Conservation (phyloP, 2,888 invertebrate species). For the Creontiades dilutus region DNA sequence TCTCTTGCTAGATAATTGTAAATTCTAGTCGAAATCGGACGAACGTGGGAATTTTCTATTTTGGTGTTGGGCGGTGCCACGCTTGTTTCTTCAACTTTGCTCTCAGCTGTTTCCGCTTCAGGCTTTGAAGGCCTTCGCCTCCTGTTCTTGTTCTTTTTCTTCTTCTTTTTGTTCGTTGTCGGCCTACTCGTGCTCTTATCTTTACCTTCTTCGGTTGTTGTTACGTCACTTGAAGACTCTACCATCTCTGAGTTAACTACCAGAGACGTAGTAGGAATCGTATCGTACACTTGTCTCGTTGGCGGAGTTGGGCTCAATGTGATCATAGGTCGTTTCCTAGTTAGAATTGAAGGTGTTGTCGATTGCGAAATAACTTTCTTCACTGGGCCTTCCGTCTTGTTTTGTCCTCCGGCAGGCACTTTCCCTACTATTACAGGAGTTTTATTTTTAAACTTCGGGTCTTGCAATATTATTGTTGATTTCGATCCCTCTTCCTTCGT, state of each 20-base stretch:
- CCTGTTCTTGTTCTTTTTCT: constrained; percentile 78
- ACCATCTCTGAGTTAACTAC: constrained; percentile 73
- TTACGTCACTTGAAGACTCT: constrained; percentile 78
- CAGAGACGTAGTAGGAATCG: constrained; percentile 76
- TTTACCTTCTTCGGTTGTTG: constrained; percentile 78
- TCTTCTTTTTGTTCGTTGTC: constrained; percentile 78
- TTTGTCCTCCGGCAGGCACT: constrained; percentile 76
- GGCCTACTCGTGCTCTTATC: constrained; percentile 76
- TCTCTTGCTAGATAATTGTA: constrained; percentile 89
- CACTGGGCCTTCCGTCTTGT: constrained; percentile 76
- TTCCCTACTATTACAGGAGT: constrained; percentile 76
- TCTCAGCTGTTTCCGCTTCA: constrained; percentile 77
- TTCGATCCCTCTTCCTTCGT: constrained; percentile 72
- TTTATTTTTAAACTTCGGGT: constrained; percentile 77
- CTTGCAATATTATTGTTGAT: constrained; percentile 76
- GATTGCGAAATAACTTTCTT: constrained; percentile 77
- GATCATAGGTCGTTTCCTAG: constrained; percentile 73
- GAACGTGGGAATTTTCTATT: constrained; percentile 78
- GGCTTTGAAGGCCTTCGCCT: constrained; percentile 79
- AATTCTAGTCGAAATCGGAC: constrained; percentile 86
- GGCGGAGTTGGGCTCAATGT: constrained; percentile 69
- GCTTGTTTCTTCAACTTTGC: constrained; percentile 78
- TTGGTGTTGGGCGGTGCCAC: constrained; percentile 79
- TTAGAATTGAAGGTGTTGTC: constrained; percentile 66
- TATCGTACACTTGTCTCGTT: constrained; percentile 74